Percentiles rank a stretch among this genome's conserved stretches.
These are phyloP conservation scores for Elymnias hypermnestra DNA, from an alignment of 1,140 invertebrate species.

Conservation along the genomic window DNA sequence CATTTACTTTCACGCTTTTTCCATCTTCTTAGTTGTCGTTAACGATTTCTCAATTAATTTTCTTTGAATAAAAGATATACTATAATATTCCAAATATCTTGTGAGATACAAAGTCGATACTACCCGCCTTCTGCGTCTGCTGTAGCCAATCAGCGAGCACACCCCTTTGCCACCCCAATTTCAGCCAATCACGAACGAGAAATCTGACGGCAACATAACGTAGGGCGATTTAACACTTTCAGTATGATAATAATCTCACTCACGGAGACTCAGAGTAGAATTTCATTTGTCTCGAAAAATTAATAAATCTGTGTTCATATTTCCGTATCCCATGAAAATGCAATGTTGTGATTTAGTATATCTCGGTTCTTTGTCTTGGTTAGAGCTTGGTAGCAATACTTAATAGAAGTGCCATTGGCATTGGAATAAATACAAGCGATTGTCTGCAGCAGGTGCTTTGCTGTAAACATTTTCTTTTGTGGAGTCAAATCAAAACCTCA, in stretches of 20 bases:
- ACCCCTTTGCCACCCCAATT: constrained; percentile 38
- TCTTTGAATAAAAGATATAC: no score
- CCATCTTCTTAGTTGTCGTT: no score
- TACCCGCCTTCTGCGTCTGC: constrained; percentile 42
- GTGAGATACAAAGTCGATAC: constrained; percentile 26
- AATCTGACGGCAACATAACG: constrained; percentile 40
- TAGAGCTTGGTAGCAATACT: constrained; percentile 1
- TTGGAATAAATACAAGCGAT: background rate
- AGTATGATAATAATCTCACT: constrained; percentile 18
- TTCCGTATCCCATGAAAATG: constrained; percentile 34
- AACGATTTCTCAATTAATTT: no score
- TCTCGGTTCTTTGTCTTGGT: constrained; percentile 25
- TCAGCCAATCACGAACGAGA: constrained; percentile 45
- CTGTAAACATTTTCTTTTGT: constrained; percentile 27
- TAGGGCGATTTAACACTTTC: constrained; percentile 26
- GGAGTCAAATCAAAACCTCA: constrained; percentile 54
- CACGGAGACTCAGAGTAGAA: background rate
- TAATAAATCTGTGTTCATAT: constrained; percentile 50
- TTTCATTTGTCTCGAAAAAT: constrained; percentile 22
- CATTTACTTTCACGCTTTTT: no score
- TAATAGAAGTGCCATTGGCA: no score
- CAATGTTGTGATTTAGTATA: constrained; percentile 61
- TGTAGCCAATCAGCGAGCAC: constrained; percentile 45
- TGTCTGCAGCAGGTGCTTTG: background rate
- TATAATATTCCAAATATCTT: background rate